Conservation (phyloP, 2,888 invertebrate genomes). For the Aphodius sticticus region DNA sequence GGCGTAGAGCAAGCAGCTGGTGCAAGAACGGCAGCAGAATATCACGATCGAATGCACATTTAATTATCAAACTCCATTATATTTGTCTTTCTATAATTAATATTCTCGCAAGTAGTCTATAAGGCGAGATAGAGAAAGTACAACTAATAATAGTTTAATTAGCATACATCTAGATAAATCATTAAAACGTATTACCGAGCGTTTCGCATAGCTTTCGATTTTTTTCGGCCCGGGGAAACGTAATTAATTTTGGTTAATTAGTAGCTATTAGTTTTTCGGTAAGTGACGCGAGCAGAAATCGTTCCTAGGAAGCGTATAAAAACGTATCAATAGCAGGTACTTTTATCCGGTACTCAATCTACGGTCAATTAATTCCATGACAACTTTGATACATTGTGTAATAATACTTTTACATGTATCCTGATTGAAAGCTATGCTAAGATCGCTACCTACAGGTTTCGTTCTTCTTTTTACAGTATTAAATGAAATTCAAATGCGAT, state of each 20-base stretch:
- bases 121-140: constrained; percentile 20
- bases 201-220: constrained; percentile 11
- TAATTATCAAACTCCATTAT: constrained; percentile 33
- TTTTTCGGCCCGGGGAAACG: constrained; percentile 14
- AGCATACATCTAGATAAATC: constrained; percentile 13
- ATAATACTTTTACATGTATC: constrained; percentile 53
- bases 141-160: constrained; percentile 18
- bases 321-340: background rate
- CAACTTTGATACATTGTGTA: constrained; percentile 56
- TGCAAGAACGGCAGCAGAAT: constrained; percentile 23
- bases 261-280: constrained; percentile 18
- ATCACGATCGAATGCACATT: constrained; percentile 32
- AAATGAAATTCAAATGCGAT: background rate
- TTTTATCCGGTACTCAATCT: constrained; percentile 54
- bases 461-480: background rate
- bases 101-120: constrained; percentile 40
- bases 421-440: constrained; percentile 42
- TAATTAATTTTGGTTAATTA: constrained; percentile 10
- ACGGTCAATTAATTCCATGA: constrained; percentile 55
- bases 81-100: constrained; percentile 35
- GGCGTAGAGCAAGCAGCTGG: constrained; percentile 12
- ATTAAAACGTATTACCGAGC: background rate
- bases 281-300: background rate
- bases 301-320: constrained; percentile 13
- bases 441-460: background rate